Conservation (phyloP, 2,888 invertebrate species). For the Hypselothyrea guttata region DNA sequence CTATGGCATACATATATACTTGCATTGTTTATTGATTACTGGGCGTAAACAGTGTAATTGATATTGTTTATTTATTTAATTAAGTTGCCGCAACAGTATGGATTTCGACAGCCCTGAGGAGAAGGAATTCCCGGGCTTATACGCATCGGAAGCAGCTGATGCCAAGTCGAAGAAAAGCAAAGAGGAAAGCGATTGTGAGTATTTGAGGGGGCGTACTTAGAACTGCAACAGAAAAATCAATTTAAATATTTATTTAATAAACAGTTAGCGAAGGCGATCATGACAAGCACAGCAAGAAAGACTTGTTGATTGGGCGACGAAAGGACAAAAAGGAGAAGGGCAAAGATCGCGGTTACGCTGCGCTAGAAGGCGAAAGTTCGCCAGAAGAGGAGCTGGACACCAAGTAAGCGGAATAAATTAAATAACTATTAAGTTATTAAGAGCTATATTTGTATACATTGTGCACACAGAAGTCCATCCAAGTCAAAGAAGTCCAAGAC, state of each 20-base stretch:
- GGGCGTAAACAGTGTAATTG: slow-evolving; percentile 43
- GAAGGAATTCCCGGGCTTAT: slow-evolving; percentile 94
- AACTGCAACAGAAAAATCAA: slow-evolving; percentile 24
- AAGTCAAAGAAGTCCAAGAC: slow-evolving; percentile 93
- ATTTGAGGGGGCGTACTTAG: slow-evolving; percentile 4
- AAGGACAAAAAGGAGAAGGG: slow-evolving; percentile 92
- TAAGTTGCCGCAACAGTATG: slow-evolving; percentile 58
- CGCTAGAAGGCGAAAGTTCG: slow-evolving; percentile 93
- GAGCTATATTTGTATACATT: neutral
- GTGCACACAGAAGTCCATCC: slow-evolving; percentile 80
- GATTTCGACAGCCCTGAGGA: slow-evolving; percentile 89
- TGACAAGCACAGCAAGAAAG: slow-evolving; percentile 90
- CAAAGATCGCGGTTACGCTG: slow-evolving; percentile 94
- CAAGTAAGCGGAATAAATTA: slow-evolving; percentile 84
- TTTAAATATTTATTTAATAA: slow-evolving; percentile 12
- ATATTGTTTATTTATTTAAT: slow-evolving; percentile 33
- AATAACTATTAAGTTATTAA: too few species aligned
- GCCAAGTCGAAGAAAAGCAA: slow-evolving; percentile 82
- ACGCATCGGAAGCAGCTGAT: slow-evolving; percentile 88
- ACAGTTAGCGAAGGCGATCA: slow-evolving; percentile 92
- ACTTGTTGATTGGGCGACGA: slow-evolving; percentile 88
- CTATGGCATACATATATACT: slow-evolving; percentile 7
- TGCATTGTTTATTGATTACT: slow-evolving; percentile 54
- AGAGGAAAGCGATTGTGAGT: slow-evolving; percentile 92
- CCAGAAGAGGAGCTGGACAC: slow-evolving; percentile 93